Evolutionary conservation across 2,797 vertebrate genomes (phyloP), one percentile per base, ranked within the genome.

Genomic region (Nyctalus aviator): DNA sequence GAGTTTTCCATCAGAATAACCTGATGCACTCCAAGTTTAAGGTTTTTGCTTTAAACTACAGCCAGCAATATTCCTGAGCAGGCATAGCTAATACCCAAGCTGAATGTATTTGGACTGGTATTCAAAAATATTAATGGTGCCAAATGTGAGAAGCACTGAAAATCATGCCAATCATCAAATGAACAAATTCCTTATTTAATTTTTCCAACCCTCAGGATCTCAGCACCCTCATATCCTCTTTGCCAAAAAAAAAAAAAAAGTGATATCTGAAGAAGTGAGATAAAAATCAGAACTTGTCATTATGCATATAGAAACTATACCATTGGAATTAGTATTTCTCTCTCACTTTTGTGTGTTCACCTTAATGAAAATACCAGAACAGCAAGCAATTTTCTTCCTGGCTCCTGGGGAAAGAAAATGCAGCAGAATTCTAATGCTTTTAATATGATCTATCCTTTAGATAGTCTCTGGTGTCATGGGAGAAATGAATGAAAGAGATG

Each of bases 371-470:
- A 90, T 86, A 83, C 4, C 64, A 95, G 68, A 83, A 59, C 0
- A 77, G 59, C 8, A 84, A 88, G 32, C 11, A 92, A 30, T 27
- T 95, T 30, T 92, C 3, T 57, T 72, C 27, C 50, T 69, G 21
- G 25, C 81, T 97, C 78, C 71, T 96, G 83, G 48, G 64, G 37
- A 97, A 97, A 97, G 93, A 41, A 96, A 98, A 93, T 96, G 76
- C 44, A 96, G 82, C 95, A 94, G 66, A 86, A 94, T 66, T 32
- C 14, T 75, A 75, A 93, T 91, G 78, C 81, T 96, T 94, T 96
- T 96, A 81, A 76, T 64, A 46, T 76, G 21, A 96, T 81, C 30
- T 90, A 95, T 78, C 6, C 32, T 95, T 86, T 79, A 2, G 18
- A 50, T 69, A 91, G 57, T 66, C 66, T 64, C 59, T 94, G 25